These are phyloP conservation scores for Pseudochirops corinnae DNA, from an alignment of 2,797 vertebrate species.

Conservation along the genomic window DNA sequence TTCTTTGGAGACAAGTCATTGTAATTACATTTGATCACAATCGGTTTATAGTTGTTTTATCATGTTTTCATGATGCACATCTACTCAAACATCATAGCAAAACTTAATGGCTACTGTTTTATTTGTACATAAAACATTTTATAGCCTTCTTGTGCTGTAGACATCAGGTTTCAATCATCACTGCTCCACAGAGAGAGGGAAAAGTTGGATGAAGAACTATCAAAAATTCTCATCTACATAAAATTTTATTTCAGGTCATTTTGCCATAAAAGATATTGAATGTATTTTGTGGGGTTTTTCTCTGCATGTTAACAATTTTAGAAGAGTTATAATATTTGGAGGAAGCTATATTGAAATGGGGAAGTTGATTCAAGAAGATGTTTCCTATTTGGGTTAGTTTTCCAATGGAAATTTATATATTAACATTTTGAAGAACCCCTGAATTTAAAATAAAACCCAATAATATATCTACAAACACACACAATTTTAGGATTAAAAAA, in stretches of 20 bases:
- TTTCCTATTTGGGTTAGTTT: slow-evolving; percentile 76
- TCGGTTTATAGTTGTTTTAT: slow-evolving; percentile 87
- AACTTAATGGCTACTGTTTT: slow-evolving; percentile 89
- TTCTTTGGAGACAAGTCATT: slow-evolving; percentile 86
- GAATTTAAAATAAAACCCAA: slow-evolving; percentile 28
- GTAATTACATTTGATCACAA: slow-evolving; percentile 88
- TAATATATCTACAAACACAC: neutral
- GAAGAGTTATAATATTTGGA: slow-evolving; percentile 81
- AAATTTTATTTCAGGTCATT: slow-evolving; percentile 87
- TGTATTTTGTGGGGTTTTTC: slow-evolving; percentile 84
- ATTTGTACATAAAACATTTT: slow-evolving; percentile 88
- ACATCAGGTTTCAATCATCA: slow-evolving; percentile 88
- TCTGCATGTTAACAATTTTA: slow-evolving; percentile 76
- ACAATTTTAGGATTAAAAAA: slow-evolving; percentile 63
- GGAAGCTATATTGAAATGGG: slow-evolving; percentile 77
- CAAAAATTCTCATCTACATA: slow-evolving; percentile 85
- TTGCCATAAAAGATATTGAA: slow-evolving; percentile 86
- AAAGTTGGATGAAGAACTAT: slow-evolving; percentile 86
- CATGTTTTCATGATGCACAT: slow-evolving; percentile 87
- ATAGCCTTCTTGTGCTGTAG: slow-evolving; percentile 81
- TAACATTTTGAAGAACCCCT: slow-evolving; percentile 47
- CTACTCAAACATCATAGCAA: slow-evolving; percentile 86
- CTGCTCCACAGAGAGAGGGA: slow-evolving; percentile 81
- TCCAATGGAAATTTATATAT: slow-evolving; percentile 62
- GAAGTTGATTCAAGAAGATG: slow-evolving; percentile 82